A percentile compares a stretch with the other conserved stretches of the same genome.
Conservation (phyloP, 1,140 invertebrate species). For the Musca domestica region DNA sequence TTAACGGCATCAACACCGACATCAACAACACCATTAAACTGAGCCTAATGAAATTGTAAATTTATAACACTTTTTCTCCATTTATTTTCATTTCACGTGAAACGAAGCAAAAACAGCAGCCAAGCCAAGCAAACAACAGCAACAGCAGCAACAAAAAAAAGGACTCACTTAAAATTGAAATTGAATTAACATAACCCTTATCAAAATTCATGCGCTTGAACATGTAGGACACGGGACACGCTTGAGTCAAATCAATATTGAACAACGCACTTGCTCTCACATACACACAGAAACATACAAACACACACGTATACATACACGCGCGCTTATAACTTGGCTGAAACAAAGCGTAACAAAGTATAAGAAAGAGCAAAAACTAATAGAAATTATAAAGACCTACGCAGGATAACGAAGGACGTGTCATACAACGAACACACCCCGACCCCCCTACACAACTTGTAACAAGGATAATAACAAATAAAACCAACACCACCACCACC, state of each 20-base stretch:
- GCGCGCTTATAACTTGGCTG: too few relatives aligned
- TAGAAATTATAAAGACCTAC: not conserved
- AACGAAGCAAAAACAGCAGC: not conserved
- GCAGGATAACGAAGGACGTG: not conserved
- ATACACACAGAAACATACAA: too few relatives aligned
- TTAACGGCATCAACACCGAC: not conserved
- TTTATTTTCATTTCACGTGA: not conserved
- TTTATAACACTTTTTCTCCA: slow-evolving; percentile 4
- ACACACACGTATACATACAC: not conserved
- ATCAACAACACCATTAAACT: not conserved
- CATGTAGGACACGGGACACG: not conserved
- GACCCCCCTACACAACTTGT: not conserved
- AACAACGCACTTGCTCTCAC: too few relatives aligned
- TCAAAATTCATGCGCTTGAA: not conserved
- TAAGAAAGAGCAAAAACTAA: too few relatives aligned
- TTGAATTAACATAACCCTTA: slow-evolving; percentile 10
- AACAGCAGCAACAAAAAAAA: not conserved
- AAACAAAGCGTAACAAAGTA: too few relatives aligned
- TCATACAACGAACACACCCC: not conserved
- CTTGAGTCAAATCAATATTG: too few relatives aligned
- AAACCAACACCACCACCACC: too few relatives aligned
- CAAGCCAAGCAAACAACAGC: not conserved
- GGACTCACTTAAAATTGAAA: not conserved
- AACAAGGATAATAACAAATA: too few relatives aligned
- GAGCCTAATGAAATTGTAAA: slow-evolving; percentile 17